Percentiles rank a stretch among this genome's conserved stretches.
These are phyloP conservation scores for Chamaea fasciata DNA, from an alignment of 2,113 vertebrate species.

Conservation along the genomic window DNA sequence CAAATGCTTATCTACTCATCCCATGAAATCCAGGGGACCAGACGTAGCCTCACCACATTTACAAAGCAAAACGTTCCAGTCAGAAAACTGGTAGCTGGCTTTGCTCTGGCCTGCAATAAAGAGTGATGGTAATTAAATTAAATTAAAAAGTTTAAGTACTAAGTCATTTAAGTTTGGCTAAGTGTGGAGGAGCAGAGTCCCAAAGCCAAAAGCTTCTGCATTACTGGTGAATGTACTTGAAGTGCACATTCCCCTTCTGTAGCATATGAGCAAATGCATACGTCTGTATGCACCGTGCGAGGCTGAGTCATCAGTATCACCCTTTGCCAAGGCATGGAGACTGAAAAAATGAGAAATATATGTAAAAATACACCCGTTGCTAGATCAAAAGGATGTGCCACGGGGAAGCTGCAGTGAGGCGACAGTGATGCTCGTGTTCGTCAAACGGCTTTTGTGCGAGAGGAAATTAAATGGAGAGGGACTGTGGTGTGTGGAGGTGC, in stretches of 20 bases:
- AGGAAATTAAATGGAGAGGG: neutral
- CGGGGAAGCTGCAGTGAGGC: neutral
- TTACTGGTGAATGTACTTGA: neutral
- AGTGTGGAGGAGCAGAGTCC: neutral
- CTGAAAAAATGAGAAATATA: neutral
- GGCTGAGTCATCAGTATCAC: slow-evolving; percentile 8
- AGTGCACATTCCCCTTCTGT: slow-evolving; percentile 15
- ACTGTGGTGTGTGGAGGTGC: neutral
- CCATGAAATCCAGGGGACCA: neutral
- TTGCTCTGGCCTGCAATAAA: neutral
- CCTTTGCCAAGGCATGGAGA: neutral
- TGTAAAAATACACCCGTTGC: neutral
- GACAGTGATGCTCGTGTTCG: rapidly evolving
- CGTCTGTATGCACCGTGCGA: neutral
- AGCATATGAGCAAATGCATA: neutral
- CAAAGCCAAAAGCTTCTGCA: neutral
- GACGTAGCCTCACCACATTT: neutral
- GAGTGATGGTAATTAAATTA: neutral
- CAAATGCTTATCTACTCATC: neutral
- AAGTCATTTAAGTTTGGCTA: neutral
- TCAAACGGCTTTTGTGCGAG: neutral
- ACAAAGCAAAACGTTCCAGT: neutral
- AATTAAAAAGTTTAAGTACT: neutral
- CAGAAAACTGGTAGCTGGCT: neutral
- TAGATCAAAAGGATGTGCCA: neutral